Conservation (phyloP, 2,797 vertebrate species). For the Phalanger gymnotis region DNA sequence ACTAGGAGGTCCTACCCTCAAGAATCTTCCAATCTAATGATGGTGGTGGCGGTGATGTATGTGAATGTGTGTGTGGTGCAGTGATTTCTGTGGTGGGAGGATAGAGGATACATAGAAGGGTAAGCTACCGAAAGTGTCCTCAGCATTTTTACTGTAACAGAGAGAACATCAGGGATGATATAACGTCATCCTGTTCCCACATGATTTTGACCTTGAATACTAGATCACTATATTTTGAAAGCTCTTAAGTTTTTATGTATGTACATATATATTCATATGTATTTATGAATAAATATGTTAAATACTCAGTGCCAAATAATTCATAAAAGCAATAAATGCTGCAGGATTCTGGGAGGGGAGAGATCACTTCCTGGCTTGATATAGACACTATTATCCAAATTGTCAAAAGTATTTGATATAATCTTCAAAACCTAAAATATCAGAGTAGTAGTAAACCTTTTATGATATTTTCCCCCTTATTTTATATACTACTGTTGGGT, state of each 20-base stretch:
- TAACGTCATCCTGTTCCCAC: not conserved
- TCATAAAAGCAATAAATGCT: not conserved
- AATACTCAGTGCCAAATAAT: not conserved
- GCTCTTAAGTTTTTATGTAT: not conserved
- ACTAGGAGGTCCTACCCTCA: not conserved
- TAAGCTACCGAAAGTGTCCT: not conserved
- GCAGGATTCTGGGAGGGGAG: not conserved
- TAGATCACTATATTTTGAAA: not conserved
- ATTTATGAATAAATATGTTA: not conserved
- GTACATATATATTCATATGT: no score
- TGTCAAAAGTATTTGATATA: not conserved
- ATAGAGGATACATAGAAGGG: not conserved
- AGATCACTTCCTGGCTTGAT: not conserved
- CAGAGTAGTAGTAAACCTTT: not conserved
- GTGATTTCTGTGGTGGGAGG: not conserved
- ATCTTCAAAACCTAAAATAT: not conserved
- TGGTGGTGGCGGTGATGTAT: not conserved
- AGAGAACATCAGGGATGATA: not conserved
- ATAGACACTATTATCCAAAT: not conserved
- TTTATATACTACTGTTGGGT: not conserved
- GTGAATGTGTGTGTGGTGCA: not conserved
- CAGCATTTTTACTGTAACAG: not conserved
- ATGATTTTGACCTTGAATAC: not conserved
- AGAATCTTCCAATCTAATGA: not conserved
- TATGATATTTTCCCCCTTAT: not conserved